These are phyloP conservation scores for Clepsis dumicolana DNA, from an alignment of 2,888 invertebrate genomes.

Conservation along the genomic window DNA sequence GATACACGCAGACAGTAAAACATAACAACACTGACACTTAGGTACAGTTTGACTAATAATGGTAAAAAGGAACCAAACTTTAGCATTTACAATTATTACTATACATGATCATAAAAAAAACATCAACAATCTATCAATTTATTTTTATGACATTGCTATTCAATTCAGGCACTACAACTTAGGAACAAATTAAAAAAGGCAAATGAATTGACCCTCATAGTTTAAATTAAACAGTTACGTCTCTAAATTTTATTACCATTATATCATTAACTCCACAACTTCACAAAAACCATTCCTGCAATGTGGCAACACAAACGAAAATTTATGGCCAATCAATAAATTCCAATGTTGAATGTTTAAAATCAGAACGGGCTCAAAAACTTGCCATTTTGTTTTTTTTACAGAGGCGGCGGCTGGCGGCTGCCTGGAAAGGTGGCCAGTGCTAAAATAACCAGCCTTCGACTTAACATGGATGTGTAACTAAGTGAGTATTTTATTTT, in stretches of 20 bases:
- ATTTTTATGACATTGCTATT: too few species aligned
- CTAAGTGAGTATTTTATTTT: slow-evolving; percentile 33
- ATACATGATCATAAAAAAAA: too few species aligned
- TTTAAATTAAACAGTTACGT: too few species aligned
- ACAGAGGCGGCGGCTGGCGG: slow-evolving; percentile 31
- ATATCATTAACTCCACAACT: not conserved
- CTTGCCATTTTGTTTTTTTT: slow-evolving; percentile 36
- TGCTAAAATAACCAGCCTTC: slow-evolving; percentile 21
- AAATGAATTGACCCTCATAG: too few species aligned
- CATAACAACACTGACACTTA: not conserved
- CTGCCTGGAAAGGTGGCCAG: slow-evolving; percentile 28
- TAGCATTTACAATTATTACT: too few species aligned
- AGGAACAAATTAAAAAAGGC: too few species aligned
- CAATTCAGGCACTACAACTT: too few species aligned
- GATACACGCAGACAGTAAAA: slow-evolving; percentile 6
- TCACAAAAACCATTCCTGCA: not conserved
- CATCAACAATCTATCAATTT: too few species aligned
- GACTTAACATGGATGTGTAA: slow-evolving; percentile 35
- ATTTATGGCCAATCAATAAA: slow-evolving; percentile 41
- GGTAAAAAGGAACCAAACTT: too few species aligned
- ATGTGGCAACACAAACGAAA: slow-evolving; percentile 12
- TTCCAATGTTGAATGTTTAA: slow-evolving; percentile 40
- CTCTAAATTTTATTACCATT: too few species aligned
- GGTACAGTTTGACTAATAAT: not conserved
- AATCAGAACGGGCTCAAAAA: slow-evolving; percentile 41